A percentile compares a stretch with the other conserved stretches of the same genome.
Conservation (phyloP, 2,888 invertebrate species). For the Flexamia atlantica region DNA sequence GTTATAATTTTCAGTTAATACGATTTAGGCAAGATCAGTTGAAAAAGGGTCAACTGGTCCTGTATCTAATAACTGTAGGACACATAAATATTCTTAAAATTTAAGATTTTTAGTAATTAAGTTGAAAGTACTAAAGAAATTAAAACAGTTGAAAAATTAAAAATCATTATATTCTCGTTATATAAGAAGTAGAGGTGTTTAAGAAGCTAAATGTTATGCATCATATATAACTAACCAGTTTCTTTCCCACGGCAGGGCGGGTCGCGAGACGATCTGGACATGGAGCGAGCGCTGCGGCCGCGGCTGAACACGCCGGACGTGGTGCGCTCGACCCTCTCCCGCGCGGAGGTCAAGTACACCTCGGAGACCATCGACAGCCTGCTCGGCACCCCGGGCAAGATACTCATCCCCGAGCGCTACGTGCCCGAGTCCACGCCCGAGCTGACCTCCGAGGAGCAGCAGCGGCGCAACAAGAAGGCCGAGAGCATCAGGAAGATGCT, state of each 20-base stretch:
- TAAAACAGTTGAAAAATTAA: too few relatives aligned
- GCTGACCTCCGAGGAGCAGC: conserved; percentile 90
- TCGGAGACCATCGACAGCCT: conserved; percentile 92
- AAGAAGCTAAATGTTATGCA: too few relatives aligned
- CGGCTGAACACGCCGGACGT: conserved; percentile 90
- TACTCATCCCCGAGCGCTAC: conserved; percentile 94
- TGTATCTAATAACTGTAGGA: too few relatives aligned
- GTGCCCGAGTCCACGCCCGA: conserved; percentile 94
- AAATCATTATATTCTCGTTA: too few relatives aligned
- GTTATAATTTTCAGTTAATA: too few relatives aligned
- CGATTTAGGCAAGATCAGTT: too few relatives aligned
- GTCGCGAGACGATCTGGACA: conserved; percentile 88
- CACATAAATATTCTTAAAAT: too few relatives aligned
- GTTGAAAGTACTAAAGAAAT: too few relatives aligned
- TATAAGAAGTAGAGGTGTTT: too few relatives aligned
- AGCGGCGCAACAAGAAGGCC: conserved; percentile 90
- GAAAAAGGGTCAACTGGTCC: too few relatives aligned
- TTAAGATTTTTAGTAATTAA: too few relatives aligned
- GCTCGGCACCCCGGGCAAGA: conserved; percentile 92
- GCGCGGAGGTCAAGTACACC: conserved; percentile 80
- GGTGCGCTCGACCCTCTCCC: conserved; percentile 87
- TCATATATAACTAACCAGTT: too few relatives aligned
- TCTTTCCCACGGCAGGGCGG: conserved; percentile 75
- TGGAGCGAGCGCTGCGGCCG: conserved; percentile 89
- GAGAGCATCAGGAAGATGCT: conserved; percentile 95